Conservation (phyloP, 2,113 vertebrate genomes). For the Pachycephala philippinensis region DNA sequence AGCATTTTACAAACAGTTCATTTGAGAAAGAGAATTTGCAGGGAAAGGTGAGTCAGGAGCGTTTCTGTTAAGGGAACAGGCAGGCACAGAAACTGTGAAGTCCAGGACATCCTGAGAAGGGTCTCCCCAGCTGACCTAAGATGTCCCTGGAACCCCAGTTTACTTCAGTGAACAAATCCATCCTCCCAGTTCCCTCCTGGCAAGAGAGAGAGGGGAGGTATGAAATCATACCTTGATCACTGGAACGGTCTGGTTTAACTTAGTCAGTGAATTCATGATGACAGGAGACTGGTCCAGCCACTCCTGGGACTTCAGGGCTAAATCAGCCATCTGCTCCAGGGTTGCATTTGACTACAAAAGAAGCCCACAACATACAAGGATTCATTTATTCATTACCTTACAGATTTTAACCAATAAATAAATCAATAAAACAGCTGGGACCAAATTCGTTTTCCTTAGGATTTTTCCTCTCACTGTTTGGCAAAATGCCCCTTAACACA, state of each 20-base stretch:
- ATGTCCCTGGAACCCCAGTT: background rate
- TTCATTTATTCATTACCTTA: background rate
- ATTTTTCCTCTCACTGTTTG: background rate
- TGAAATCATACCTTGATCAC: constrained; percentile 82
- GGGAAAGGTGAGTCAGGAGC: background rate
- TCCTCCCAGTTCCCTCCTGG: background rate
- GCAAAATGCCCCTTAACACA: background rate
- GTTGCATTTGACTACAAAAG: constrained; percentile 83
- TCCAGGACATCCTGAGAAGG: background rate
- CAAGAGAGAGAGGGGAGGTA: background rate
- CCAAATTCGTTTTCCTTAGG: background rate
- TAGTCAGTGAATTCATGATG: constrained; percentile 76
- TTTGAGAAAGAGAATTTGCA: background rate
- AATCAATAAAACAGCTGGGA: background rate
- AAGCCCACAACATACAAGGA: background rate
- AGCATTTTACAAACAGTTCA: background rate
- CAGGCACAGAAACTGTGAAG: background rate
- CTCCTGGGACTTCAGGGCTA: constrained; percentile 79
- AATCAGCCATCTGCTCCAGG: constrained; percentile 84
- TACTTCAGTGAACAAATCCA: background rate
- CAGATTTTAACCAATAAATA: background rate
- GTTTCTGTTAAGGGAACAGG: background rate
- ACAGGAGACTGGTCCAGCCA: constrained; percentile 84
- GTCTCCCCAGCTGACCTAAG: background rate
- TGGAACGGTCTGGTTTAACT: constrained; percentile 82